These are phyloP conservation scores for Aphelenchoides fujianensis DNA, from an alignment of 1,140 invertebrate species.

Conservation along the genomic window DNA sequence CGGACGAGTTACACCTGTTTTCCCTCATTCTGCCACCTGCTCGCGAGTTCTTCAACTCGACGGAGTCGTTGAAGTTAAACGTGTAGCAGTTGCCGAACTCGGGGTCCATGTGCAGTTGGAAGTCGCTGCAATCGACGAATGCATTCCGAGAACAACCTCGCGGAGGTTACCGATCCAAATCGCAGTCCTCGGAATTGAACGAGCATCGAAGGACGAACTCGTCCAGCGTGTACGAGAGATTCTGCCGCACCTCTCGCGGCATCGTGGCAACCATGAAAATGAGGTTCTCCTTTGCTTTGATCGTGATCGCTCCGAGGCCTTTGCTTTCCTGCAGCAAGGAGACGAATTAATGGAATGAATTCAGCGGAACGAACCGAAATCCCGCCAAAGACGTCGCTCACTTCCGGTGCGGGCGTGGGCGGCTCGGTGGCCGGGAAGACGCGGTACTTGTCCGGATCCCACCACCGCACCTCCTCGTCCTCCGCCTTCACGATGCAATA, in stretches of 20 bases:
- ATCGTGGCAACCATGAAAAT: conserved; percentile 61
- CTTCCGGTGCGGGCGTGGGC: conserved; percentile 43
- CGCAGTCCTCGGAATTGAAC: conserved; percentile 59
- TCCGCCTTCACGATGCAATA: conserved; percentile 50
- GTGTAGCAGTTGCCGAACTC: conserved; percentile 61
- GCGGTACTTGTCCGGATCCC: conserved; percentile 61
- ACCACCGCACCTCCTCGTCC: conserved; percentile 55
- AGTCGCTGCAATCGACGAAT: too few species aligned
- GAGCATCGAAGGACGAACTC: conserved; percentile 62
- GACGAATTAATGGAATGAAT: conserved; percentile 1
- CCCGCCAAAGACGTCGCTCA: conserved; percentile 57
- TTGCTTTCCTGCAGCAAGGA: conserved; percentile 47
- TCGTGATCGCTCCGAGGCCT: conserved; percentile 60
- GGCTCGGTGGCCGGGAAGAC: conserved; percentile 55
- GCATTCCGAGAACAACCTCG: too few species aligned
- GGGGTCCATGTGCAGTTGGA: conserved; percentile 59
- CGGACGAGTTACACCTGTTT: too few species aligned
- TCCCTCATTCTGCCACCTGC: too few species aligned
- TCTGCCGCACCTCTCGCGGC: conserved; percentile 48
- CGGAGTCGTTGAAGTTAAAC: conserved; percentile 63
- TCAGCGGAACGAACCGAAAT: conserved; percentile 2
- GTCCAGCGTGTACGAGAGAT: conserved; percentile 57
- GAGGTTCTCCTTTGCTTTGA: conserved; percentile 59
- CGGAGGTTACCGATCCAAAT: conserved; percentile 47
- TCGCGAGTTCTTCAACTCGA: conserved; percentile 57